These are phyloP conservation scores for Yoshiicerus persimilis DNA, from an alignment of 1,140 invertebrate species.

Conservation along the genomic window DNA sequence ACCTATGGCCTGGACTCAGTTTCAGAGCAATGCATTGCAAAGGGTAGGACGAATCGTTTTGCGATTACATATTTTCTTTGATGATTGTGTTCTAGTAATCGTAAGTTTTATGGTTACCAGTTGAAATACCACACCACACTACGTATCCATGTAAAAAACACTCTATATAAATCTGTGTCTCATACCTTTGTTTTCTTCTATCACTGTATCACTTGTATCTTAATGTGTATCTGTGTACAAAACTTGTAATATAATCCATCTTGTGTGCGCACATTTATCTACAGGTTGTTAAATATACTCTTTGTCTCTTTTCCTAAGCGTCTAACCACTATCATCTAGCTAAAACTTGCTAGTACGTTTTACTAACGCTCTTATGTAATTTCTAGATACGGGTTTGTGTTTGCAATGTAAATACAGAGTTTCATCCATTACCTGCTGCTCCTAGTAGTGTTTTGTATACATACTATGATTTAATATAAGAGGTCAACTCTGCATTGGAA, in stretches of 20 bases:
- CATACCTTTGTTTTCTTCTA: neutral
- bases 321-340: neutral
- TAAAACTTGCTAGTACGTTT: too few relatives aligned
- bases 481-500: neutral
- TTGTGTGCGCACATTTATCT: neutral
- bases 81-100: neutral
- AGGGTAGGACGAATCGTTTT: neutral
- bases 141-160: too few relatives aligned
- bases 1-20: neutral
- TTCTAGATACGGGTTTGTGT: neutral
- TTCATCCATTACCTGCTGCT: neutral
- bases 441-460: neutral
- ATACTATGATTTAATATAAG: neutral
- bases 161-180: neutral
- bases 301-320: neutral
- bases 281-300: neutral
- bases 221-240: neutral
- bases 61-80: neutral
- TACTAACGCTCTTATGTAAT: neutral
- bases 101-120: neutral
- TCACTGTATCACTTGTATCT: neutral
- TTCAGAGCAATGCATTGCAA: neutral
- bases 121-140: neutral
- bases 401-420: neutral
- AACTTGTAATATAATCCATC: neutral